Percentiles rank a stretch among this genome's conserved stretches.
phyloP scores from a whole-genome alignment of 2,797 vertebrate species.

The Carduelis carduelis region DNA sequence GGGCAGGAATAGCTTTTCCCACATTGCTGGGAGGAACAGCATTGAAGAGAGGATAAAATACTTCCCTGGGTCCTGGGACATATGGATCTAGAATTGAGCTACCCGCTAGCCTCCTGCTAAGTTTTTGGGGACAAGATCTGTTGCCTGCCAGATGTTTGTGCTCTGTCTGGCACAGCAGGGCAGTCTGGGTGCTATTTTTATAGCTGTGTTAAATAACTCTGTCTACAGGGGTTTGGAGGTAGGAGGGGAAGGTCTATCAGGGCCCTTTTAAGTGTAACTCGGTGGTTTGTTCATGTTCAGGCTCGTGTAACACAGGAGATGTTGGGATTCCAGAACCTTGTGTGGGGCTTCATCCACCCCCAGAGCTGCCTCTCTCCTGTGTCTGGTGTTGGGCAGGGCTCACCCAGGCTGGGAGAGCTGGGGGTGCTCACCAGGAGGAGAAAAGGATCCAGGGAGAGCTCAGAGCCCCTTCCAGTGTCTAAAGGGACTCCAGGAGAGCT shows the following conservation, averaged over 20 bases:
- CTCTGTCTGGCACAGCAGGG: neutral
- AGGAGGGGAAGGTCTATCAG: neutral
- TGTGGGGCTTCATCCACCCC: neutral
- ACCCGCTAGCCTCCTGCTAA: neutral
- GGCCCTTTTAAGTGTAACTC: neutral
- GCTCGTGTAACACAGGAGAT: neutral
- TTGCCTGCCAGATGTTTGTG: neutral
- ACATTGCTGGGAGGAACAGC: neutral
- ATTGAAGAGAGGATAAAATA: neutral
- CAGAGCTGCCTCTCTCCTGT: neutral
- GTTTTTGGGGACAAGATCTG: neutral
- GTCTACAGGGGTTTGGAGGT: neutral
- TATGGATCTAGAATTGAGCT: neutral
- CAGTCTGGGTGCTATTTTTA: conserved; percentile 25
- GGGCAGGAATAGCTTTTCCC: neutral
- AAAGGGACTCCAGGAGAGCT: neutral
- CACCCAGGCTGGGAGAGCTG: neutral
- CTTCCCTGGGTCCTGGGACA: neutral
- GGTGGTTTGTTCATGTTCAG: neutral
- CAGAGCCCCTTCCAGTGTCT: neutral
- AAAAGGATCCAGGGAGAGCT: fast-evolving
- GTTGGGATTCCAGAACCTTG: neutral
- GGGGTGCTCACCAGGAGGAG: fast-evolving
- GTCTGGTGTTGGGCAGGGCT: neutral
- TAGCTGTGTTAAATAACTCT: neutral